Percentiles rank a stretch among this genome's conserved stretches.
Evolutionary conservation across 2,888 invertebrate genomes (phyloP).

Genomic region (Diaphora mendica): DNA sequence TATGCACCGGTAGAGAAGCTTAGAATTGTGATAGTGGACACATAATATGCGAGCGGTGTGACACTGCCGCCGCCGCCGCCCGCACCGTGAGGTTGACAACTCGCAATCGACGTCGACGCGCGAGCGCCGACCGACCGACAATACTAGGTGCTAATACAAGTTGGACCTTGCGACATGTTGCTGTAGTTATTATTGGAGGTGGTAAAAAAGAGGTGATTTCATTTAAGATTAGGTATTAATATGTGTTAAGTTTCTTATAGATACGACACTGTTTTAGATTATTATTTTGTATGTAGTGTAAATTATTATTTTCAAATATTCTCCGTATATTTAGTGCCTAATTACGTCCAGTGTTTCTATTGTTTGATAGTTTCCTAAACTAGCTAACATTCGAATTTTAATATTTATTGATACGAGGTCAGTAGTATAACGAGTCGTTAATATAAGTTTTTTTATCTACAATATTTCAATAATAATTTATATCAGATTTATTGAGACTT

Average conservation of each 20-base stretch:
- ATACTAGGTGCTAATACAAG: conserved; percentile 85
- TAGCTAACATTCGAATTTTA: conserved; percentile 77
- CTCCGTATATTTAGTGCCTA: conserved; percentile 79
- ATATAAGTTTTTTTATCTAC: conserved; percentile 65
- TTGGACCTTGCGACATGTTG: conserved; percentile 82
- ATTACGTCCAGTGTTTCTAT: conserved; percentile 81
- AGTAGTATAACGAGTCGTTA: conserved; percentile 76
- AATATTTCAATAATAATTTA: conserved; percentile 62
- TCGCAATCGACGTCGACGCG: conserved; percentile 72
- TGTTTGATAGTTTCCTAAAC: conserved; percentile 75
- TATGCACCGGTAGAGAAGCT: conserved; percentile 85
- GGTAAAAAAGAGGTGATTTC: conserved; percentile 75
- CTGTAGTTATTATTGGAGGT: conserved; percentile 78
- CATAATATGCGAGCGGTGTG: conserved; percentile 56
- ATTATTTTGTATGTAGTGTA: conserved; percentile 80
- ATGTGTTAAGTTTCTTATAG: conserved; percentile 81
- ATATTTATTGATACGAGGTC: conserved; percentile 84
- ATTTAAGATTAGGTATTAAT: conserved; percentile 80
- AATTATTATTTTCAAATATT: conserved; percentile 77
- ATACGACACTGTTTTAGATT: conserved; percentile 76
- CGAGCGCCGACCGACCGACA: conserved; percentile 81
- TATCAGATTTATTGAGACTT: conserved; percentile 70
- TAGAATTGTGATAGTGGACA: conserved; percentile 84
- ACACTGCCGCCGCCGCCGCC: conserved; percentile 53
- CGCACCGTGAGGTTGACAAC: conserved; percentile 74